These are phyloP conservation scores for Xenopus tropicalis DNA, from an alignment of 2,113 vertebrate species.

Conservation along the genomic window DNA sequence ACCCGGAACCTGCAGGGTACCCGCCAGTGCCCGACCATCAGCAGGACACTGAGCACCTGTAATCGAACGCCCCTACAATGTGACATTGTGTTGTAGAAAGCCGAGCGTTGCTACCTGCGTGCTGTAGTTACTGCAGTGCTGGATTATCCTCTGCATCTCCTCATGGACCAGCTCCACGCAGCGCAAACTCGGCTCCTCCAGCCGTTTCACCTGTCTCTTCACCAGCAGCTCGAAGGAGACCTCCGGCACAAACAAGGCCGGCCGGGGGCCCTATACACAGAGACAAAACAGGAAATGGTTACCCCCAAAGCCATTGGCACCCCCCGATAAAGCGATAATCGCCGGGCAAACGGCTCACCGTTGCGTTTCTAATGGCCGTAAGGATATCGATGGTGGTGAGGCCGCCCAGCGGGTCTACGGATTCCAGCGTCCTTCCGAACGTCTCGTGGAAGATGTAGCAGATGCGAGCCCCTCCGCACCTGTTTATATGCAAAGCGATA, in stretches of 20 bases:
- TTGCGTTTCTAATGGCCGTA: slow-evolving; percentile 97
- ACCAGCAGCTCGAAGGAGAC: slow-evolving; percentile 95
- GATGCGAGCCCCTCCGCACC: slow-evolving; percentile 94
- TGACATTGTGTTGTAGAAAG: too few species aligned
- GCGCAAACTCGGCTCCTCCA: slow-evolving; percentile 94
- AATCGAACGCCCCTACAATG: too few species aligned
- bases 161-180: slow-evolving; percentile 97
- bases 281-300: slow-evolving; percentile 16
- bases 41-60: too few species aligned
- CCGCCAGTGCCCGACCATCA: too few species aligned
- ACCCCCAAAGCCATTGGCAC: not conserved
- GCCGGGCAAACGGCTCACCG: slow-evolving; percentile 70
- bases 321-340: too few species aligned
- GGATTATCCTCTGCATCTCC: slow-evolving; percentile 98
- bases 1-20: too few species aligned
- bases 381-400: slow-evolving; percentile 96
- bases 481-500: slow-evolving; percentile 56
- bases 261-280: slow-evolving; percentile 82
- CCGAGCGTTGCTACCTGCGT: slow-evolving; percentile 76
- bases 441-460: slow-evolving; percentile 99
- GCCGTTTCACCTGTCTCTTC: slow-evolving; percentile 92
- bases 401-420: slow-evolving; percentile 90
- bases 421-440: slow-evolving; percentile 94
- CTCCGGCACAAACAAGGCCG: slow-evolving; percentile 94
- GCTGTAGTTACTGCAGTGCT: slow-evolving; percentile 97